A percentile compares a stretch with the other conserved stretches of the same genome.
phyloP scores from a whole-genome alignment of 1,140 invertebrate genomes.

The Aphaenogaster ashmeadi region DNA sequence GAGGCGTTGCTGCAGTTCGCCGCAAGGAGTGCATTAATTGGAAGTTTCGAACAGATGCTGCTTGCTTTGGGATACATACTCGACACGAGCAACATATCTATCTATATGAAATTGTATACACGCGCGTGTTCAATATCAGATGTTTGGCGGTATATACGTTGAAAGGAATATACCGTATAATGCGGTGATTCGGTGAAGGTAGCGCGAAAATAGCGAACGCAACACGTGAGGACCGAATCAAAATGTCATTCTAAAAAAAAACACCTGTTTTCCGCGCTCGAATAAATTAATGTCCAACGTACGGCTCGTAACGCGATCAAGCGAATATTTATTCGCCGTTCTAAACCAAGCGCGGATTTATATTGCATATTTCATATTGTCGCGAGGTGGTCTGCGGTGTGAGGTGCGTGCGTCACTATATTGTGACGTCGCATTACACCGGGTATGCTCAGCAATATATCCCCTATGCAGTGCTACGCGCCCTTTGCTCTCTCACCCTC shows the following conservation, averaged over 20 bases:
- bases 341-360: slow-evolving; percentile 5
- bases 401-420: not conserved
- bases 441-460: slow-evolving; percentile 22
- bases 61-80: slow-evolving; percentile 46
- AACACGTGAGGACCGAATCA: not conserved
- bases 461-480: not conserved
- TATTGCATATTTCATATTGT: slow-evolving; percentile 34
- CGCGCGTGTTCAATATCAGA: not conserved
- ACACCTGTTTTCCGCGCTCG: not conserved
- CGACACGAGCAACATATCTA: not conserved
- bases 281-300: not conserved
- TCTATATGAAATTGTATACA: not conserved
- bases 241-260: not conserved
- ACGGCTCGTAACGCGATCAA: not conserved
- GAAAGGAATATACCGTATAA: not conserved
- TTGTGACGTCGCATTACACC: slow-evolving; percentile 23
- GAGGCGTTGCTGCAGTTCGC: not conserved
- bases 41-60: slow-evolving; percentile 57
- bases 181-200: not conserved
- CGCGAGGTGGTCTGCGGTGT: not conserved
- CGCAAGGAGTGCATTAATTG: slow-evolving; percentile 67
- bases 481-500: not conserved
- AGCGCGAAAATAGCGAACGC: not conserved
- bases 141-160: not conserved
- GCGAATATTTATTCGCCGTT: slow-evolving; percentile 13